phyloP scores from a whole-genome alignment of 2,113 vertebrate genomes.

The Centropristis striata region DNA sequence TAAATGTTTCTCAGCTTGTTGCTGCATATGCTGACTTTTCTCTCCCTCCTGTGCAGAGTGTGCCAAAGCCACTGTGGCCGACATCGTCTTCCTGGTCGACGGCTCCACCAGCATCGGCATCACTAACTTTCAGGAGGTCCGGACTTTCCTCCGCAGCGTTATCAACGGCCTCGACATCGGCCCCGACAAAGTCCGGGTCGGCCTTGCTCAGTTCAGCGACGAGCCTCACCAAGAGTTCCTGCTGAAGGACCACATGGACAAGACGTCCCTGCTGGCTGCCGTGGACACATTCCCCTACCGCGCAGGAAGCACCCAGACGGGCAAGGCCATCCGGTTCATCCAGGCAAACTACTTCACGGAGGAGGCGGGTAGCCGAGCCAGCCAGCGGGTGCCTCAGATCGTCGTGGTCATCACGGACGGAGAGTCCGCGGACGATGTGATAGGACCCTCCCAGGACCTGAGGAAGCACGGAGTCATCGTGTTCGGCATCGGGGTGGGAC shows the following conservation, averaged over 20 bases:
- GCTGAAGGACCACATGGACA: slow-evolving; percentile 82
- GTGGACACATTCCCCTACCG: slow-evolving; percentile 79
- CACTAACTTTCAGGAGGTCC: slow-evolving; percentile 82
- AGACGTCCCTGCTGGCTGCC: slow-evolving; percentile 75
- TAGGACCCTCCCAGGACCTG: slow-evolving; percentile 70
- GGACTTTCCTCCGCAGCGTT: slow-evolving; percentile 81
- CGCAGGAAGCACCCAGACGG: slow-evolving; percentile 81
- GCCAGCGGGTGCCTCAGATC: slow-evolving; percentile 84
- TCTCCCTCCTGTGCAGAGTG: slow-evolving; percentile 79
- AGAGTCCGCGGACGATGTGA: slow-evolving; percentile 83
- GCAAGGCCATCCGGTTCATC: slow-evolving; percentile 86
- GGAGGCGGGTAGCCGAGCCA: slow-evolving; percentile 76
- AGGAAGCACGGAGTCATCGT: slow-evolving; percentile 82
- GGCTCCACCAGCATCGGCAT: slow-evolving; percentile 84
- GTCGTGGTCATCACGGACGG: slow-evolving; percentile 88
- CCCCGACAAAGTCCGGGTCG: slow-evolving; percentile 81
- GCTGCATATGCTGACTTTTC: slow-evolving; percentile 8
- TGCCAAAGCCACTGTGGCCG: slow-evolving; percentile 80
- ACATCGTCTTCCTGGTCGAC: slow-evolving; percentile 90
- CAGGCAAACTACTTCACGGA: slow-evolving; percentile 76
- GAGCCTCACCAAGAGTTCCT: slow-evolving; percentile 80
- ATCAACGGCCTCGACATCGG: slow-evolving; percentile 84
- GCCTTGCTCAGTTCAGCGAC: slow-evolving; percentile 86
- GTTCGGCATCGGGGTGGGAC: slow-evolving; percentile 85
- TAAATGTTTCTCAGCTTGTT: background rate